Evolutionary conservation across 2,113 vertebrate genomes (phyloP), one percentile per base, ranked within the genome.

Genomic region (Salvator merianae): DNA sequence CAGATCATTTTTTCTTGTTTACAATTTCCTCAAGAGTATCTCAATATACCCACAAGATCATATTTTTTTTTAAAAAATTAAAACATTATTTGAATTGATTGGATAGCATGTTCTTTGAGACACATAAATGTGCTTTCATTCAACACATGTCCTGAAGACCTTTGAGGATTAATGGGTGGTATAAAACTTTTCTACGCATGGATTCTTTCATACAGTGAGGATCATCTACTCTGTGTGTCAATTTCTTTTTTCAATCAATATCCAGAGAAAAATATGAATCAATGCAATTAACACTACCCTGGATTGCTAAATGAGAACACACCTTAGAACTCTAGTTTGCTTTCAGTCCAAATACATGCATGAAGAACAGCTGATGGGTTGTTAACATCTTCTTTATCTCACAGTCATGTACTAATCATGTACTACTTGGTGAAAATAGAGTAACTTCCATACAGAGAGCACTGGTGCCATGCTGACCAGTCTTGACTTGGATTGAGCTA

Each of bases 251-350:
- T 5, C 50, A 53, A 53, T 53, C 7, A n/a, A n/a, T n/a, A n/a
- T n/a, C n/a, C n/a, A n/a, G 50, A 53, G 14, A 8, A 53, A 53
- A 59, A 79, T 78, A 68, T 77, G 0, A 70, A 78, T 87, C 81
- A 0, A 0, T 72, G 34, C 12, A 0, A 34, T 65, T 66, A 73
- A 12, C 22, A 13, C 4, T 28, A 62, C 50, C 59, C 2, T 63
- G 13, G 43, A 40, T 63, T 77, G 71, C 82, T 63, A 1, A 0
- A 0, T 70, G 26, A 62, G 14, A 85, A 86, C 0, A 2, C 5
- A 1, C 30, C 38, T 36, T 24, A 47, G 79, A 81, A 74, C 12
- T 20, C 28, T 7, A 1, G 7, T 18, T 3, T 75, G 40, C 16
- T 74, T 24, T n/a, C 22, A 34, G 50, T 30, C 53, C n/a, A 3